phyloP scores from a whole-genome alignment of 2,888 invertebrate species.

The Apotomis betuletana region DNA sequence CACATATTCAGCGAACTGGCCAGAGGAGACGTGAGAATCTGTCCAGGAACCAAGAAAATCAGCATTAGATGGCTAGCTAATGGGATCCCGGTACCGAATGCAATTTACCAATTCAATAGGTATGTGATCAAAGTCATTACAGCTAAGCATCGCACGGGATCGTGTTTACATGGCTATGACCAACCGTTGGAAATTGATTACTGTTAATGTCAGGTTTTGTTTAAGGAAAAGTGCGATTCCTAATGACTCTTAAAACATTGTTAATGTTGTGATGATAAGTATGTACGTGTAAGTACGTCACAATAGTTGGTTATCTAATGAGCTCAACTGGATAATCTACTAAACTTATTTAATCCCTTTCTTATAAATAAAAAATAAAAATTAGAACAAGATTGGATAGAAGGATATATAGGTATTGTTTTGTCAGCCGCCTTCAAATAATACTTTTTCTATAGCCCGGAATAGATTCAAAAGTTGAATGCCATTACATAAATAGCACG shows the following conservation, averaged over 20 bases:
- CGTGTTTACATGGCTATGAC: not conserved
- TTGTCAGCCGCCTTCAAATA: not conserved
- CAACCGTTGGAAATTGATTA: not conserved
- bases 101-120: slow-evolving; percentile 19
- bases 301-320: slow-evolving; percentile 28
- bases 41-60: slow-evolving; percentile 74
- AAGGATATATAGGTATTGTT: too few relatives aligned
- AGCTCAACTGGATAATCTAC: slow-evolving; percentile 14
- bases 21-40: slow-evolving; percentile 74
- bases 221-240: not conserved
- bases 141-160: slow-evolving; percentile 28
- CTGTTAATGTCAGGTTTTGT: not conserved
- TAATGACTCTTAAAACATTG: not conserved
- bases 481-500: slow-evolving; percentile 49
- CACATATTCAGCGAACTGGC: slow-evolving; percentile 77
- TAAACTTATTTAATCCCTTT: not conserved
- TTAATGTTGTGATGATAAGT: slow-evolving; percentile 6
- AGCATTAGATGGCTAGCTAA: slow-evolving; percentile 51
- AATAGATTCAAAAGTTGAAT: slow-evolving; percentile 22
- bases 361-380: not conserved
- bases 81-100: slow-evolving; percentile 18
- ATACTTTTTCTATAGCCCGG: not conserved
- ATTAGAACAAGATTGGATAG: not conserved
- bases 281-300: not conserved
- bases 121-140: slow-evolving; percentile 37